Evolutionary conservation across 1,140 invertebrate genomes (phyloP).

Genomic region (Pararge aegeria): DNA sequence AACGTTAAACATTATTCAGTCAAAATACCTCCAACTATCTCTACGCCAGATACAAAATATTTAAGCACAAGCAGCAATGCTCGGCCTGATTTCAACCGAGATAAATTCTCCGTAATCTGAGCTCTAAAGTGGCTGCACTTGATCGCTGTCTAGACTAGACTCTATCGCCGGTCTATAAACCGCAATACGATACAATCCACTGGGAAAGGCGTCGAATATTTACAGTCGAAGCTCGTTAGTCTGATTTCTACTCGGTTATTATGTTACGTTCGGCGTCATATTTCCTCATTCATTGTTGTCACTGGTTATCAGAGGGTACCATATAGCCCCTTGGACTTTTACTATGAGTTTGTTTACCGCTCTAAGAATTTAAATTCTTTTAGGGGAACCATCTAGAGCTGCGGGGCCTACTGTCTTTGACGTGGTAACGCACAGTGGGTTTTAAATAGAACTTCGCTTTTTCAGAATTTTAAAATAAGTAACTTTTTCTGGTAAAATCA

Average conservation of each 20-base stretch:
- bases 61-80: slow-evolving; percentile 10
- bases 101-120: slow-evolving; percentile 53
- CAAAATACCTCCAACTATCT: neutral
- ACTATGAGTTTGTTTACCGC: too few species aligned
- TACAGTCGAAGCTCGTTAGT: slow-evolving; percentile 45
- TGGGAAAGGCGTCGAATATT: slow-evolving; percentile 51
- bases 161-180: slow-evolving; percentile 50
- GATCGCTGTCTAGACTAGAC: slow-evolving; percentile 51
- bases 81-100: slow-evolving; percentile 36
- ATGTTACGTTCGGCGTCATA: slow-evolving; percentile 18
- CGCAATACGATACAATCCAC: slow-evolving; percentile 61
- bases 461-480: too few species aligned
- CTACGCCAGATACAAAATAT: slow-evolving; percentile 21
- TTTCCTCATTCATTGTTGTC: slow-evolving; percentile 31
- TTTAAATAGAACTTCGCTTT: too few species aligned
- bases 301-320: neutral
- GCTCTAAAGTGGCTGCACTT: slow-evolving; percentile 49
- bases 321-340: neutral
- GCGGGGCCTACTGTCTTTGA: too few species aligned
- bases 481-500: too few species aligned
- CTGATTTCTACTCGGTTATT: slow-evolving; percentile 29
- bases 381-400: too few species aligned
- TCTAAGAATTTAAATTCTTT: too few species aligned
- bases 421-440: too few species aligned
- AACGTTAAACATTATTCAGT: neutral